Evolutionary conservation across 2,113 vertebrate species (phyloP).

Genomic region (Melierax canorus): DNA sequence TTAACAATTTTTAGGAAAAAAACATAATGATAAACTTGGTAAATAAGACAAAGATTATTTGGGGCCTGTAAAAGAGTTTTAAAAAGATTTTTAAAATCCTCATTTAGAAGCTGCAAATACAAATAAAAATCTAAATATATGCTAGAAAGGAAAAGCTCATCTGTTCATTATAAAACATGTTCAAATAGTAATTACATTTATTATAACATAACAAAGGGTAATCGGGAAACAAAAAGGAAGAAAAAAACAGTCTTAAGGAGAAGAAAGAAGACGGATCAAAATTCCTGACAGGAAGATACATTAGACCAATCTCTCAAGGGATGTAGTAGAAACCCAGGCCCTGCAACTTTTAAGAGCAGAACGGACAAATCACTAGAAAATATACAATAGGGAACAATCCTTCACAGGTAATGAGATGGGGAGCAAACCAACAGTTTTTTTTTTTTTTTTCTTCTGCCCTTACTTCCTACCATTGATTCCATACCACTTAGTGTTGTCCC

Average conservation of each 20-base stretch:
- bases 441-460: not conserved
- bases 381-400: conserved; percentile 33
- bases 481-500: not conserved
- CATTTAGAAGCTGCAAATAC: not conserved
- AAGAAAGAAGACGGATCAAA: not conserved
- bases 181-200: not conserved
- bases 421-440: not conserved
- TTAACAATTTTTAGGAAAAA: not conserved
- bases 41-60: not conserved
- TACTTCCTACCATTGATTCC: conserved; percentile 28
- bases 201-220: not conserved
- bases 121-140: not conserved
- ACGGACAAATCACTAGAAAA: conserved; percentile 45
- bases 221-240: not conserved
- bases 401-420: conserved; percentile 56
- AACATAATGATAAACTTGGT: not conserved
- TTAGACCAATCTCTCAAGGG: not conserved
- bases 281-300: conserved; percentile 40
- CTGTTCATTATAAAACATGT: not conserved
- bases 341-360: conserved; percentile 44
- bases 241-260: not conserved
- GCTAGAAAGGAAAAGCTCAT: not conserved
- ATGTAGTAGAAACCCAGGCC: not conserved
- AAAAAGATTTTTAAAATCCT: accelerated
- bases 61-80: not conserved